Evolutionary conservation across 1,140 invertebrate species (phyloP).

Genomic region (Cryptotermes secundus): DNA sequence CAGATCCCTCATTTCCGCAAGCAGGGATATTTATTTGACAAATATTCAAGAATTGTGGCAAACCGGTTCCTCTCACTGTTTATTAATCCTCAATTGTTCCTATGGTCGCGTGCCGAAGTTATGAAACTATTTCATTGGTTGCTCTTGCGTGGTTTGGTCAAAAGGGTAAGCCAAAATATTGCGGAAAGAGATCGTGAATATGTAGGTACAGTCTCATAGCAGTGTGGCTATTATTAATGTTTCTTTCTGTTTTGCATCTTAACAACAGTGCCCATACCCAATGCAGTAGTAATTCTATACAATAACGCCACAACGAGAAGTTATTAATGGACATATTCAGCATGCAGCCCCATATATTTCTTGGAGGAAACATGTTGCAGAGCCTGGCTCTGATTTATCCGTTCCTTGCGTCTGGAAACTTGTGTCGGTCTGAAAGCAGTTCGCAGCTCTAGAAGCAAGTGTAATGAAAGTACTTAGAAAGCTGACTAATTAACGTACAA

Average conservation of each 20-base stretch:
- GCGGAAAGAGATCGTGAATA: neutral
- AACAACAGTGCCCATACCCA: neutral
- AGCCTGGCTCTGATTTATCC: neutral
- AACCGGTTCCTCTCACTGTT: too few relatives aligned
- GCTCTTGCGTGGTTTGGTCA: neutral
- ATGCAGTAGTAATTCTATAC: neutral
- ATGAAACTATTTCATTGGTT: neutral
- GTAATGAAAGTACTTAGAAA: neutral
- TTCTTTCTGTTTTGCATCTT: slow-evolving; percentile 7
- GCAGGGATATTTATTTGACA: too few relatives aligned
- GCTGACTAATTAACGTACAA: neutral
- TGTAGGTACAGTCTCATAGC: neutral
- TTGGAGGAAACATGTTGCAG: neutral
- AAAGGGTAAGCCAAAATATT: neutral
- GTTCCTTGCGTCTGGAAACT: neutral
- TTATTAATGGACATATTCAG: neutral
- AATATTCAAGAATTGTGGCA: too few relatives aligned
- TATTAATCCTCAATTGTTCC: neutral
- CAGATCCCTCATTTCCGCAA: too few relatives aligned
- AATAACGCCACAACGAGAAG: neutral
- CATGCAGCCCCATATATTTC: neutral
- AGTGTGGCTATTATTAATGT: neutral
- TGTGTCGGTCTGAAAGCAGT: neutral
- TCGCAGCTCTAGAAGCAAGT: neutral
- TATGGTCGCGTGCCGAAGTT: neutral